Base-by-base conservation (phyloP, 2,797 vertebrate genomes). In the Periophthalmus magnuspinnatus region DNA sequence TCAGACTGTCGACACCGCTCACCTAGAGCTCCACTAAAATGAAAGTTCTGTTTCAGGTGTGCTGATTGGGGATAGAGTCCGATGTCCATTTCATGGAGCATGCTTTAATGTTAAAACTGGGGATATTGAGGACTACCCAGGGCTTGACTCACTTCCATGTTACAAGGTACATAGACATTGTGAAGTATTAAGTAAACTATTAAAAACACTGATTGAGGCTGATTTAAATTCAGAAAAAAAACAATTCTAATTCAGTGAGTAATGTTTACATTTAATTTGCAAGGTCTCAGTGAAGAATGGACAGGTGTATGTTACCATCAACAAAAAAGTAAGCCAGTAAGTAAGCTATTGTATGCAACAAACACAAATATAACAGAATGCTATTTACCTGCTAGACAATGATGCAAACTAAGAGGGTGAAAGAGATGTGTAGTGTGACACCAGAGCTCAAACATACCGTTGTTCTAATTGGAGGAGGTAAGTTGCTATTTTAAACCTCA, bases 101-200 rank as follows among this genome's bases (percentile, higher is more conserved):
- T 97, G 95, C 84, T 97, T 96, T 69, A 94, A 94, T 81, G 86
- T 95, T 72, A 91, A 70, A 80, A 96, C 93, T 0, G 96, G 96
- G 32, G 95, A 97, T 76, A 96, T 97, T 1, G 96, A 97, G 79
- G 96, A 97, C 24, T 96, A 93, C 78, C 96, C 96, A 3, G 89
- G 94, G 17, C 86, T 97, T 74, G 95, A 97, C 79, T 92, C 83
- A 17, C 76, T 97, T 22, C 90, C 93, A 10, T 75, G 76, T 67
- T 95, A 94, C 45, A 93, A 95, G 94, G 96, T 96, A 88, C 87
- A 72, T 74, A 34, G 17, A 17, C 5, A 47, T 48, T 48, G 47
- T 48, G 2, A 11, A 45, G 47, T 16, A 11, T 13, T 38, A 8
- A 41, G 38, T 41, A 11, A 47, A 16, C 17, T 19, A 8, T 19